phyloP scores from a whole-genome alignment of 1,140 invertebrate genomes.

The Musca vetustissima region DNA sequence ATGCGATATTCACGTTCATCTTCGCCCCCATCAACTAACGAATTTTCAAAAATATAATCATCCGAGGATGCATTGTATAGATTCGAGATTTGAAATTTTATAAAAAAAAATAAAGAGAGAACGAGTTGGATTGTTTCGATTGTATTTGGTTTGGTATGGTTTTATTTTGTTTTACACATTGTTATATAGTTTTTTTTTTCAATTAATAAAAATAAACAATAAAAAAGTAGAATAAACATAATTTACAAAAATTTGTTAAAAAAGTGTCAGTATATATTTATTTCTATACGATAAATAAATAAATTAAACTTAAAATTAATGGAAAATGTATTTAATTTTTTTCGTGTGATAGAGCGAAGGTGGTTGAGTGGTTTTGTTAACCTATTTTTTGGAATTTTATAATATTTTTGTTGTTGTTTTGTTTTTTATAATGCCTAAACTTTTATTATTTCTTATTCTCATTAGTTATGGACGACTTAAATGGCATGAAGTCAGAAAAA shows the following conservation, averaged over 20 bases:
- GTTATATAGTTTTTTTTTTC: slow-evolving; percentile 5
- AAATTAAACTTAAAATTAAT: slow-evolving; percentile 1
- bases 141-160: slow-evolving; percentile 2
- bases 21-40: slow-evolving; percentile 48
- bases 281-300: slow-evolving; percentile 7
- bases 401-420: too few species aligned
- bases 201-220: slow-evolving; percentile 10
- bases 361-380: too few species aligned
- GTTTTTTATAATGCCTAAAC: not conserved
- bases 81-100: too few species aligned
- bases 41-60: too few species aligned
- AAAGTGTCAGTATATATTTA: not conserved
- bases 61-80: too few species aligned
- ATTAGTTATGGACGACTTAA: too few species aligned
- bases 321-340: slow-evolving; percentile 2
- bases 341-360: too few species aligned
- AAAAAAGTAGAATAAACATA: slow-evolving; percentile 24
- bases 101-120: not conserved
- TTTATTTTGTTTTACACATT: not conserved
- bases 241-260: slow-evolving; percentile 23
- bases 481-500: slow-evolving; percentile 19
- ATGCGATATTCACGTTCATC: slow-evolving; percentile 38
- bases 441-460: not conserved
- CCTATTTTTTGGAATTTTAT: not conserved
- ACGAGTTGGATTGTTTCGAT: slow-evolving; percentile 17